These are phyloP conservation scores for Lepetodrilus schrolli DNA, from an alignment of 2,888 invertebrate genomes.

Conservation along the genomic window DNA sequence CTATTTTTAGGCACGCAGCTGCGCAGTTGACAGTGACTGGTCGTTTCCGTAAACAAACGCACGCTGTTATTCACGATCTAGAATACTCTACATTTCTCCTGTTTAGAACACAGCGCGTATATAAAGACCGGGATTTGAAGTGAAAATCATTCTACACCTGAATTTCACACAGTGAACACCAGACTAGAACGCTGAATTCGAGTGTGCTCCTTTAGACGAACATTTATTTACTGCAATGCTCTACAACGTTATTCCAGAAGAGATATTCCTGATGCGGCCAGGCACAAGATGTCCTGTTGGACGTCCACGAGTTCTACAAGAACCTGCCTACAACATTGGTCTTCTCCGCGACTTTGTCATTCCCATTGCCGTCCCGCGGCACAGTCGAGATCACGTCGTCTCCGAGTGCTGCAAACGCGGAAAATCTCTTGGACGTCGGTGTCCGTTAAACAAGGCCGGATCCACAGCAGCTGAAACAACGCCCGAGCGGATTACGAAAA, in stretches of 20 bases:
- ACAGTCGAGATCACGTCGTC: not conserved
- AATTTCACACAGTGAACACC: not conserved
- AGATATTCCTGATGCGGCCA: not conserved
- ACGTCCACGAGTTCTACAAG: not conserved
- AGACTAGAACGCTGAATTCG: not conserved
- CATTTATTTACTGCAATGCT: not conserved
- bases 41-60: conserved; percentile 1
- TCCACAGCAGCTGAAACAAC: too few species aligned
- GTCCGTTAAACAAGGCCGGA: too few species aligned
- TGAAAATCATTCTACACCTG: not conserved
- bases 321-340: not conserved
- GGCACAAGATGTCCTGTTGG: not conserved
- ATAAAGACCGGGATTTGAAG: not conserved
- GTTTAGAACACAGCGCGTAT: not conserved
- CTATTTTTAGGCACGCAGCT: not conserved
- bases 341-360: not conserved
- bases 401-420: not conserved
- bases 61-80: not conserved
- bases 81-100: not conserved
- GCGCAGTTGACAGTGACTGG: not conserved
- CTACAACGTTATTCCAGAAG: not conserved
- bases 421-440: too few species aligned
- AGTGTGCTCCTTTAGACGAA: not conserved
- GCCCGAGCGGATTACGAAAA: not conserved
- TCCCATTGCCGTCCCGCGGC: not conserved